phyloP scores from a whole-genome alignment of 64 coral and sea anemone genomes.

The Pachyseris speciosa region DNA sequence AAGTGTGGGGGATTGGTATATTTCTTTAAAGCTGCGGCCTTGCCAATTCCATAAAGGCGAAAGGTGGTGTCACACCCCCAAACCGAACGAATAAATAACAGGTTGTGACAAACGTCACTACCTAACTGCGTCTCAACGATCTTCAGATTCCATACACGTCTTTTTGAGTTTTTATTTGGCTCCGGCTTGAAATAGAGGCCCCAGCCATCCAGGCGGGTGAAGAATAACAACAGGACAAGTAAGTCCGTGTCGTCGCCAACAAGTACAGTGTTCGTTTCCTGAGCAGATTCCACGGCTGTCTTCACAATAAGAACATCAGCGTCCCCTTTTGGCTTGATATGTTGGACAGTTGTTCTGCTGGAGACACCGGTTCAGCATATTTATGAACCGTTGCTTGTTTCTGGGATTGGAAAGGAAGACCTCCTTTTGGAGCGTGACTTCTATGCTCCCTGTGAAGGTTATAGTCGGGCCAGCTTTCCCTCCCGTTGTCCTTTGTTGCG shows the following conservation, averaged over 20 bases:
- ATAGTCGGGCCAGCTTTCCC: slow-evolving; percentile 27
- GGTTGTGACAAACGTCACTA: not conserved
- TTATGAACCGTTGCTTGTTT: too few relatives aligned
- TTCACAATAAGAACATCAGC: slow-evolving; percentile 45
- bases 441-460: too few relatives aligned
- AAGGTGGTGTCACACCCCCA: slow-evolving; percentile 29
- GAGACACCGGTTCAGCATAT: too few relatives aligned
- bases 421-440: too few relatives aligned
- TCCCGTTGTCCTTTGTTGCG: not conserved
- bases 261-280: slow-evolving; percentile 3
- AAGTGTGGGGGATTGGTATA: not conserved
- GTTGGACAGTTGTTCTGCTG: too few relatives aligned
- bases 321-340: slow-evolving; percentile 8
- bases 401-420: too few relatives aligned
- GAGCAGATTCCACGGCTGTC: slow-evolving; percentile 26
- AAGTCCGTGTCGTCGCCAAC: slow-evolving; percentile 58
- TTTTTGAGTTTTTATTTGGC: slow-evolving; percentile 1
- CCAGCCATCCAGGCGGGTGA: not conserved
- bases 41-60: slow-evolving; percentile 20
- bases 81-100: slow-evolving; percentile 17
- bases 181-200: slow-evolving; percentile 56
- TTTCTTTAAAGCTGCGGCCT: slow-evolving; percentile 41
- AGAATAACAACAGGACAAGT: slow-evolving; percentile 26
- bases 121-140: not conserved
- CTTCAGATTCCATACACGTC: slow-evolving; percentile 9